A percentile compares a stretch with the other conserved stretches of the same genome.
Conservation (phyloP, 92 coral and sea anemone genomes). For the Umimayanthus chanpuru region DNA sequence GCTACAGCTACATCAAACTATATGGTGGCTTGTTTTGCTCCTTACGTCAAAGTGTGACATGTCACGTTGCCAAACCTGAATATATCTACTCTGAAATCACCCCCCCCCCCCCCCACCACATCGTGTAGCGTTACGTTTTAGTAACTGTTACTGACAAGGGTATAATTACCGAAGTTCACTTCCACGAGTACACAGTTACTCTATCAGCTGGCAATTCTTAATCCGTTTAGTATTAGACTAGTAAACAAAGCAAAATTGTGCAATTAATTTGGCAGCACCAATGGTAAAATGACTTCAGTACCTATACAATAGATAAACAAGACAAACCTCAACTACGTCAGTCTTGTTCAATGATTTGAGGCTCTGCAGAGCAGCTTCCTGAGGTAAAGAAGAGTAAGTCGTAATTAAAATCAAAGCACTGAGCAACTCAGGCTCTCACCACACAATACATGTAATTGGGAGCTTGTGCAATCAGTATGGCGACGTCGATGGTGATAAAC, state of each 20-base stretch:
- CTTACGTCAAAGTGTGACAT: no score
- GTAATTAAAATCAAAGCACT: not conserved
- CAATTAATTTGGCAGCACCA: not conserved
- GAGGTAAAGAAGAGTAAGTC: not conserved
- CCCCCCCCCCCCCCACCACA: no score
- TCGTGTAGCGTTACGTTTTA: no score
- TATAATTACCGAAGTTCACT: not conserved
- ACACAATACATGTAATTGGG: not conserved
- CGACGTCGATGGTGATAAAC: no score
- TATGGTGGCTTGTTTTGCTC: no score
- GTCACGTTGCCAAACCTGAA: no score
- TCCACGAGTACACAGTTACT: not conserved
- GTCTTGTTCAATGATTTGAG: conserved; percentile 93
- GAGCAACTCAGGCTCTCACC: not conserved
- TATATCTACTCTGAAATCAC: no score
- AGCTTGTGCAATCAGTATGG: no score
- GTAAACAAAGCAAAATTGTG: not conserved
- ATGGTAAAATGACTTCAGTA: not conserved
- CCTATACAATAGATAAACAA: not conserved
- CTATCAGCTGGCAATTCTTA: not conserved
- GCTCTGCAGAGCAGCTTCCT: conserved; percentile 99
- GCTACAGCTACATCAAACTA: no score
- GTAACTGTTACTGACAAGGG: not conserved
- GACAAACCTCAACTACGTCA: conserved; percentile 95
- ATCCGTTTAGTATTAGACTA: not conserved